A percentile compares a stretch with the other conserved stretches of the same genome.
Evolutionary conservation across 2,888 invertebrate species (phyloP).

Genomic region (Ophraella communa): DNA sequence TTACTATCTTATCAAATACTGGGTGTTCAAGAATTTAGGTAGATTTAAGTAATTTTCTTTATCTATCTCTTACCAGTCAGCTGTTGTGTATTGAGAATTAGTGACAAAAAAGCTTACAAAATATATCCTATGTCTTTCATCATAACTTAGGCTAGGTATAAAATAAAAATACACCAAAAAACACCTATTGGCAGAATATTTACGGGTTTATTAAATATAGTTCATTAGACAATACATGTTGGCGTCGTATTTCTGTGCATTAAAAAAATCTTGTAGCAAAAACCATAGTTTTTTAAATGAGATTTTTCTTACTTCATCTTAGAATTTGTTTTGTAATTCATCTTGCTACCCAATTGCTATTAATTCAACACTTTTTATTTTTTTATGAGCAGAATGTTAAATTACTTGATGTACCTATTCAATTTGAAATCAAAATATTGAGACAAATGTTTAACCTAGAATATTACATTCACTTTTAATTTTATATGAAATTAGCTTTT

Average conservation of each 20-base stretch:
- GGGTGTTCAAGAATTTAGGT: conserved; percentile 17
- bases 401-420: too few species aligned
- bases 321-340: conserved; percentile 9
- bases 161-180: conserved; percentile 39
- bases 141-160: conserved; percentile 48
- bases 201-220: conserved; percentile 47
- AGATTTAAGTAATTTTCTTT: conserved; percentile 13
- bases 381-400: too few species aligned
- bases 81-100: conserved; percentile 21
- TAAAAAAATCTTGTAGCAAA: conserved; percentile 5
- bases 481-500: too few species aligned
- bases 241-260: conserved; percentile 20
- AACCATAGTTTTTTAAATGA: conserved; percentile 9
- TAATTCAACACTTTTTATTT: too few species aligned
- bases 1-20: conserved; percentile 13
- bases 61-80: conserved; percentile 9
- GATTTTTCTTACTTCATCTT: background rate
- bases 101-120: conserved; percentile 26
- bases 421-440: too few species aligned
- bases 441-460: too few species aligned
- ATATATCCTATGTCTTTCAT: conserved; percentile 55
- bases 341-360: too few species aligned
- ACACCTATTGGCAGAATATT: conserved; percentile 49
- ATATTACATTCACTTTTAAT: too few species aligned
- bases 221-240: conserved; percentile 44